Evolutionary conservation across 2,113 vertebrate genomes (phyloP), one percentile per base, ranked within the genome.

Genomic region (Upupa epops): DNA sequence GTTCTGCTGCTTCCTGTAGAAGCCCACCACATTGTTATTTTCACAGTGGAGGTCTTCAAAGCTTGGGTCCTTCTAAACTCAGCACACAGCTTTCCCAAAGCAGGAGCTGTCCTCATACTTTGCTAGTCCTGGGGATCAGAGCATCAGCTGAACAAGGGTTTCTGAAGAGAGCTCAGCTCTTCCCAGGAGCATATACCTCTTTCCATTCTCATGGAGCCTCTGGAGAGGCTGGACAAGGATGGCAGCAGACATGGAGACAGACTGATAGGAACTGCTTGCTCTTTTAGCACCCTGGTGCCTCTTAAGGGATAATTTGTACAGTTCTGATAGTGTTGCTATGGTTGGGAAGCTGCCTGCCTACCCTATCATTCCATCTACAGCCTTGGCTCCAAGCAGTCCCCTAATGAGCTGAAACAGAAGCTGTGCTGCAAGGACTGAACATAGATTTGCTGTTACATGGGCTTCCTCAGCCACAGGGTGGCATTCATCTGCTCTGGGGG

Each of bases 291-390:
- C 6, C 42, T 36, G 52, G 9, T 32, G 36, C 22, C 6, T 49
- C 31, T n/a, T 40, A 21, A 16, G 26, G 4, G 22, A n/a, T 19
- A 52, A 22, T 65, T 28, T 80, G 8, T 10, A 11, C 2, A 8
- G 5, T 24, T 11, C 25, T 28, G 6, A 40, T 51, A 3, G 0
- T 20, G 32, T 19, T 54, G n/a, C 19, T 3, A 1, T 29, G 5
- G 17, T 31, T 5, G 8, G 18, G 15, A 6, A 3, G 2, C 26
- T 79, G 42, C 13, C 60, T 69, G 8, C 7, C 51, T 14, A 56
- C 7, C 13, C 7, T 18, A 25, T 14, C 10, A 7, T 45, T 77
- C 5, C 18, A 80, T 73, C 46, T 54, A 34, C 19, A 71, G 8
- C 31, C 21, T 52, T 63, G 37, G 18, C 16, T 77, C 31, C 24